phyloP scores from a whole-genome alignment of 1,140 invertebrate genomes.

The Drosophila lini region DNA sequence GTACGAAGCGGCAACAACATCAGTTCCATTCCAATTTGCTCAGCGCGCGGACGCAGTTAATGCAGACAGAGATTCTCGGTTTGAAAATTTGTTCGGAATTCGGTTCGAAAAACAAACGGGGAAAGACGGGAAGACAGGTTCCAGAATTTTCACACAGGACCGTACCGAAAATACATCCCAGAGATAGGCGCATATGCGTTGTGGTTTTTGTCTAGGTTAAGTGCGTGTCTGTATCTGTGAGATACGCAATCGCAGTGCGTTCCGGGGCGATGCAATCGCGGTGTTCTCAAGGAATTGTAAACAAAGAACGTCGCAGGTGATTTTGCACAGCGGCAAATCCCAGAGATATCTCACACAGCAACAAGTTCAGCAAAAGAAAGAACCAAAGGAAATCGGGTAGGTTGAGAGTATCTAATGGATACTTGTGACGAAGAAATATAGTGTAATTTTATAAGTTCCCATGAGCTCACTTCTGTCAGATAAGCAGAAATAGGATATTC shows the following conservation, averaged over 20 bases:
- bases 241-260: conserved; percentile 36
- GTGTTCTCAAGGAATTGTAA: conserved; percentile 32
- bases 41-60: conserved; percentile 67
- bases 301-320: conserved; percentile 37
- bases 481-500: not conserved
- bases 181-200: conserved; percentile 7
- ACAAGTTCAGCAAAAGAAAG: conserved; percentile 48
- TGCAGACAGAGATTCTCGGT: not conserved
- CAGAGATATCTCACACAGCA: conserved; percentile 36
- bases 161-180: conserved; percentile 6
- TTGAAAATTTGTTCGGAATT: not conserved
- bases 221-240: conserved; percentile 36
- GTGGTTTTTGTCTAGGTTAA: conserved; percentile 18
- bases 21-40: conserved; percentile 67
- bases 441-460: not conserved
- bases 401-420: conserved; percentile 13
- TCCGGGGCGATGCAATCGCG: conserved; percentile 32
- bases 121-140: not conserved
- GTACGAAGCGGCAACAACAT: conserved; percentile 64
- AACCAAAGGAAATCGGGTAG: conserved; percentile 43
- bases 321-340: conserved; percentile 3
- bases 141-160: conserved; percentile 14
- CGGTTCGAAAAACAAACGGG: conserved; percentile 11
- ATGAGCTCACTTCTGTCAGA: not conserved
- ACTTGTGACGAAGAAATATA: not conserved